Evolutionary conservation across 2,797 vertebrate genomes (phyloP), one percentile per base, ranked within the genome.

Genomic region (Hypotaenidia okinawae): DNA sequence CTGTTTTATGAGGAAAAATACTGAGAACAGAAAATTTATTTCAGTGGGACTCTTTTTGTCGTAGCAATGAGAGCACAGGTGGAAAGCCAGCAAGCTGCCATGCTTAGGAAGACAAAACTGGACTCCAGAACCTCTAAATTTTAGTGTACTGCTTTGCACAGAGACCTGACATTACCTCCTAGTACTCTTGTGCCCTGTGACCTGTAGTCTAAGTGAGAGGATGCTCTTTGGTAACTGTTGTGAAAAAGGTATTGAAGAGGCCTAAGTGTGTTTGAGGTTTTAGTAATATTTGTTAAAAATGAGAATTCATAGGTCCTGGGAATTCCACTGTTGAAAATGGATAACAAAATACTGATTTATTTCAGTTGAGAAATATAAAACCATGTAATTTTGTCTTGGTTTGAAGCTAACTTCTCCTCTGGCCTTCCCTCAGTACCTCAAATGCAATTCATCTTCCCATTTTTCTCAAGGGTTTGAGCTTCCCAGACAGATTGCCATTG

Each of bases 351-450:
- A 87, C 1, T 18, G 14, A 55, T 83, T 63, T 76, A 66, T 73
- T 78, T 83, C 62, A 45, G 13, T 23, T 66, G 10, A 87, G 66
- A 91, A 89, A 85, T 33, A 7, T 57, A 89, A 93, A 96, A 22
- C 4, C 6, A 8, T 7, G 4, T n/a, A 4, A 73, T 73, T 86
- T 64, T 76, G 4, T 49, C 45, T 74, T 89, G 45, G 21, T 74
- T 86, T 90, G 49, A 87, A 77, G 70, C 19, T 17, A 70, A 10
- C 16, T 59, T 82, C 12, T 75, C 7, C 37, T 19, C 70, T 39
- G 28, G 49, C 22, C 24, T 84, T 73, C 17, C 51, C 45, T 37
- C 30, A 10, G 16, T 54, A 62, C 24, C 37, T 64, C 58, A 80
- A 33, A 69, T 23, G 33, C 1, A 28, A 64, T 19, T 57, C 0